Evolutionary conservation across 2,797 vertebrate species (phyloP).

Genomic region (Pantherophis alleghaniensis): DNA sequence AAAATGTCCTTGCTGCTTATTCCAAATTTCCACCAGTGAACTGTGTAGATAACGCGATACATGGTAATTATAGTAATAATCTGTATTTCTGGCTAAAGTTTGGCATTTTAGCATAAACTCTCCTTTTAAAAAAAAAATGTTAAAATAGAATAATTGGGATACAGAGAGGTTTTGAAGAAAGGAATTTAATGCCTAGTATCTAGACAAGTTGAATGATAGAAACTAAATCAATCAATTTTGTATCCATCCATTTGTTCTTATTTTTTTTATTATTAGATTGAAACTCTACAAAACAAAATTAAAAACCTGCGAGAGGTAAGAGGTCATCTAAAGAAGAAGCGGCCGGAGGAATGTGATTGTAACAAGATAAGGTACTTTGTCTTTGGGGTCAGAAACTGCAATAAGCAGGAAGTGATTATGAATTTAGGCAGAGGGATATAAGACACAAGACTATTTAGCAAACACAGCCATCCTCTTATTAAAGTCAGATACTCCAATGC

Average conservation of each 20-base stretch:
- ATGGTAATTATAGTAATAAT: background rate
- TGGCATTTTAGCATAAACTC: background rate
- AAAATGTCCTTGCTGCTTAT: background rate
- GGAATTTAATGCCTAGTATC: background rate
- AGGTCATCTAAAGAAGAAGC: constrained; percentile 91
- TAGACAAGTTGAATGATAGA: background rate
- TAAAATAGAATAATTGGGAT: background rate
- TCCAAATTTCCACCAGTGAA: rapidly evolving
- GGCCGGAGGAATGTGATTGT: constrained; percentile 91
- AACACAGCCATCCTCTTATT: background rate
- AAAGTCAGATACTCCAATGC: background rate
- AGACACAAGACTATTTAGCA: background rate
- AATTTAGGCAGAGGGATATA: background rate
- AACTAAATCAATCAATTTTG: background rate
- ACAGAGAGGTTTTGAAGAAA: background rate
- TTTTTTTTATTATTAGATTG: constrained; percentile 76
- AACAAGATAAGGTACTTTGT: constrained; percentile 80
- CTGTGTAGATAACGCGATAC: background rate
- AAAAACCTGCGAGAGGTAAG: constrained; percentile 94
- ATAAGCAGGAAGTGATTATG: background rate
- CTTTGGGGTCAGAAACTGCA: background rate
- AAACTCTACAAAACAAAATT: constrained; percentile 96
- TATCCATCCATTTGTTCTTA: background rate
- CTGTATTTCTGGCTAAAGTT: background rate
- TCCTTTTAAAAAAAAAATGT: background rate